phyloP scores from a whole-genome alignment of 2,888 invertebrate genomes.

The Sepiola atlantica region DNA sequence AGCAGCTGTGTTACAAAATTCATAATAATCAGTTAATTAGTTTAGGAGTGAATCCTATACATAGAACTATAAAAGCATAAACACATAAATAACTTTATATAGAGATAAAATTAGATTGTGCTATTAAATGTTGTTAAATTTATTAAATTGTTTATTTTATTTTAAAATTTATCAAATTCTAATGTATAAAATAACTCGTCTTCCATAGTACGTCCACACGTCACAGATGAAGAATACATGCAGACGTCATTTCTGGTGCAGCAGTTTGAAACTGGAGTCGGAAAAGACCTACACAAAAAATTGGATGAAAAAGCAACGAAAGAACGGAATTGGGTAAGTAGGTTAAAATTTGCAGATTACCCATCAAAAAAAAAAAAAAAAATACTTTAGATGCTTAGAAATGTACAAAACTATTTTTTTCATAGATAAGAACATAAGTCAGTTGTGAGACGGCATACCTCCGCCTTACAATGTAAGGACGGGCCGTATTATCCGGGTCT shows the following conservation, averaged over 20 bases:
- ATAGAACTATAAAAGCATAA: too few species aligned
- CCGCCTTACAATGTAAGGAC: too few species aligned
- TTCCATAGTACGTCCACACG: slow-evolving; percentile 74
- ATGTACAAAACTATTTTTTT: too few species aligned
- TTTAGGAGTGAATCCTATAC: too few species aligned
- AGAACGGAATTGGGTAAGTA: slow-evolving; percentile 78
- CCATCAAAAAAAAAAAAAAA: too few species aligned
- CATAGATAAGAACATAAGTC: too few species aligned
- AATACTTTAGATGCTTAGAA: too few species aligned
- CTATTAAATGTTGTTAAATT: background rate
- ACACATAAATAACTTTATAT: background rate
- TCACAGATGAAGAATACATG: slow-evolving; percentile 75
- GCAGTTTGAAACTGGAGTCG: slow-evolving; percentile 77
- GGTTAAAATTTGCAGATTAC: too few species aligned
- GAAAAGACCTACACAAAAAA: slow-evolving; percentile 76
- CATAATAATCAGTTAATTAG: too few species aligned
- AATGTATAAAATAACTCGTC: background rate
- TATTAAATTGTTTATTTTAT: background rate
- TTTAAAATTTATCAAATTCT: background rate
- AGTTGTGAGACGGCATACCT: too few species aligned
- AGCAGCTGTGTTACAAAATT: too few species aligned
- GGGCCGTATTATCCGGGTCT: too few species aligned
- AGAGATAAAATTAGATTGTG: background rate
- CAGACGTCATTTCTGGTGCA: slow-evolving; percentile 76
- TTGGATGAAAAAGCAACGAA: slow-evolving; percentile 75